Base-by-base conservation (phyloP, 2,888 invertebrate species). In the Lepidocyrtoides sp. region DNA sequence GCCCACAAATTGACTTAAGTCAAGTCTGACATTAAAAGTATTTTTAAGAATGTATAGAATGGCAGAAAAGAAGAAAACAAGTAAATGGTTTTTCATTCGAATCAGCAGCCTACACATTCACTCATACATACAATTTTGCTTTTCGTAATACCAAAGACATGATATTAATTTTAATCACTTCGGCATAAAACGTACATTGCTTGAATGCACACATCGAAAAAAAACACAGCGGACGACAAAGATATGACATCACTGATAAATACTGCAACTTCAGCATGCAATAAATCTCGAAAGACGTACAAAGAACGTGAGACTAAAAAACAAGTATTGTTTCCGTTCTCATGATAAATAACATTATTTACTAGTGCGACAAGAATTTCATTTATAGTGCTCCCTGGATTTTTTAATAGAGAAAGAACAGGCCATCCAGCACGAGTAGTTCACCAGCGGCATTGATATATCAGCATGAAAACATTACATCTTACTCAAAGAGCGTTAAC, bases 131-230 rank as follows among this genome's bases (percentile, higher is more conserved):
- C 57, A 2, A 4, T 3, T 57, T 20, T 12, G 10, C 20, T 63
- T 63, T 26, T 63, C 14, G 14, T 29, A 5, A 14, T 26, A 63
- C 26, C n/a, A 63, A 63, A 29, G 14, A 63, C 29, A 63, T 3
- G 63, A 63, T 63, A 63, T 63, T 63, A 63, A 63, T 63, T 63
- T 63, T 63, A 63, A 63, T 63, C 63, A 57, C 57, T 57, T n/a
- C n/a, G 57, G 57, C 57, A 57, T 20, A 20, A 57, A 57, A 57
- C 23, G 23, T 51, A 12, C n/a, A 14, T 51, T n/a, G 23, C 20
- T 57, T 57, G 57, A 20, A 10, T 57, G 57, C 17, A 23, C 57
- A 23, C 57, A 57, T 20, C 2, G 5, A 20, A 57, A 3, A 57
- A 20, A 23, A 20, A 23, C 57, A 20, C 20, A 2, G 3, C 57